A percentile compares a stretch with the other conserved stretches of the same genome.
Evolutionary conservation across 2,888 invertebrate genomes (phyloP).

Genomic region (Mimumesa dahlbomi): DNA sequence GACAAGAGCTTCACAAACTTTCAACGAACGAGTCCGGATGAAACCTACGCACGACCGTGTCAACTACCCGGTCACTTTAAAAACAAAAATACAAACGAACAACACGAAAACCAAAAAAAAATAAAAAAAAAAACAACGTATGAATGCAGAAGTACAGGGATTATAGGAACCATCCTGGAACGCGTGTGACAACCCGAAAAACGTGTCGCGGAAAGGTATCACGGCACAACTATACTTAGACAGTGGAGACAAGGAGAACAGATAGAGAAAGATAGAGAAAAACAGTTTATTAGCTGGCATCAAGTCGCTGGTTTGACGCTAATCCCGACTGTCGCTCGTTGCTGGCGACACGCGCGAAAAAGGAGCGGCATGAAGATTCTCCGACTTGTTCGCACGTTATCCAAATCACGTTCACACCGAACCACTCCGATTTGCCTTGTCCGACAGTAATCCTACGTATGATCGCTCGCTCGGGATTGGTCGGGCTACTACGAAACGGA

Average conservation of each 20-base stretch:
- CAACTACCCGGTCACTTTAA: neutral
- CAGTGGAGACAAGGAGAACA: neutral
- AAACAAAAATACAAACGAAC: no score
- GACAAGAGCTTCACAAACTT: no score
- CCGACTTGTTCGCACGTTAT: conserved; percentile 61
- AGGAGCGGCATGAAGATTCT: conserved; percentile 48
- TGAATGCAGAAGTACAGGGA: conserved; percentile 10
- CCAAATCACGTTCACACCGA: conserved; percentile 51
- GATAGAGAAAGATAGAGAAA: neutral
- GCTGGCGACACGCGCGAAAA: conserved; percentile 47
- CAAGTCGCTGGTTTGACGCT: conserved; percentile 69
- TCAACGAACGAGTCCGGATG: neutral
- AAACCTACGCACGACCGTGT: neutral
- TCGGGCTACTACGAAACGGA: conserved; percentile 33
- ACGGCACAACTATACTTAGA: conserved; percentile 31
- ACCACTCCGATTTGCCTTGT: conserved; percentile 54
- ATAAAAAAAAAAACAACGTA: neutral
- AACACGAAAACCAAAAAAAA: no score
- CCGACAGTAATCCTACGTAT: conserved; percentile 62
- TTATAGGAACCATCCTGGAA: conserved; percentile 10
- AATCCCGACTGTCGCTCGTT: conserved; percentile 64
- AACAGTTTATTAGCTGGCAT: conserved; percentile 56
- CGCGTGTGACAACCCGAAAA: conserved; percentile 33
- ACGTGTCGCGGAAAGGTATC: conserved; percentile 30
- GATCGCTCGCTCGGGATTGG: conserved; percentile 51